These are phyloP conservation scores for Caenorhabditis remanei DNA, from an alignment of 1,140 invertebrate species.

Conservation along the genomic window DNA sequence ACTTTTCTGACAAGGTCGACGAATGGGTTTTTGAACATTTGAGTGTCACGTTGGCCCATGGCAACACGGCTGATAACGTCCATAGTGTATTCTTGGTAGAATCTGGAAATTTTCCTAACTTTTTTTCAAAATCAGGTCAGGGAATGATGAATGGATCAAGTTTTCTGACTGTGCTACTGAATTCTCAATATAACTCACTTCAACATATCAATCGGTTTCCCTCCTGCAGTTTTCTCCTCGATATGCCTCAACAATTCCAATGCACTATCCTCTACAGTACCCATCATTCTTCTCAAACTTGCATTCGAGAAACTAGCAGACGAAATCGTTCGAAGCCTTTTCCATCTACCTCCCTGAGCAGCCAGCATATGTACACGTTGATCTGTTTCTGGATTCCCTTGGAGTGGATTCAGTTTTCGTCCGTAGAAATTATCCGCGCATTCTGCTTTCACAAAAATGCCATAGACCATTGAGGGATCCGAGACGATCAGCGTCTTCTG, in stretches of 20 bases:
- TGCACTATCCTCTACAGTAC: conserved; percentile 55
- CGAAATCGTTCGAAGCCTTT: conserved; percentile 77
- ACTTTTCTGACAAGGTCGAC: not conserved
- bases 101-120: not conserved
- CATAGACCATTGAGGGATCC: conserved; percentile 75
- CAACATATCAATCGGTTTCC: conserved; percentile 33
- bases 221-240: not conserved
- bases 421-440: conserved; percentile 78
- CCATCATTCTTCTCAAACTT: conserved; percentile 76
- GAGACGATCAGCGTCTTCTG: conserved; percentile 74
- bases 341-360: conserved; percentile 73
- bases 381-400: conserved; percentile 58
- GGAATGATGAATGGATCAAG: too few relatives aligned
- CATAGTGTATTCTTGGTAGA: conserved; percentile 55
- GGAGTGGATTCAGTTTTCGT: conserved; percentile 75
- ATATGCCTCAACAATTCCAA: conserved; percentile 32
- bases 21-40: conserved; percentile 16
- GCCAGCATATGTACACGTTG: conserved; percentile 67
- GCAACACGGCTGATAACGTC: conserved; percentile 42
- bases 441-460: conserved; percentile 78
- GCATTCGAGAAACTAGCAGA: conserved; percentile 78
- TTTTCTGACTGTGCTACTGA: too few relatives aligned
- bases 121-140: not conserved
- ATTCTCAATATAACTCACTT: not conserved
- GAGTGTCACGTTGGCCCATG: conserved; percentile 30